These are phyloP conservation scores for Drosophila kuntzei DNA, from an alignment of 2,888 invertebrate genomes.

Conservation along the genomic window DNA sequence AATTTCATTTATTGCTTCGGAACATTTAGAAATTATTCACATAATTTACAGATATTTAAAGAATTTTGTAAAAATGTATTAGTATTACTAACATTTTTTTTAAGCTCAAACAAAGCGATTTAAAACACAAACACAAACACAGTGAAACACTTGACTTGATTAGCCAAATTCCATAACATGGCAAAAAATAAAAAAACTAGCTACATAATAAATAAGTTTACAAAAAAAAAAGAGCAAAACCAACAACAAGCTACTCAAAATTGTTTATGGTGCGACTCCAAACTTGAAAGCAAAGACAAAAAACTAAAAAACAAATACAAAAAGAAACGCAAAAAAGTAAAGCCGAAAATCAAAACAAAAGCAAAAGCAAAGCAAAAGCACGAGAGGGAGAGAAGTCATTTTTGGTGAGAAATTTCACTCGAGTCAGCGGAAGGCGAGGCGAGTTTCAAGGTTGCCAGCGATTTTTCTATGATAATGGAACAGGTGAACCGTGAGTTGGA, in stretches of 20 bases:
- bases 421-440: constrained; percentile 54
- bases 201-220: constrained; percentile 59
- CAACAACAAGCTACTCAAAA: constrained; percentile 52
- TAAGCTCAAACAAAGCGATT: background rate
- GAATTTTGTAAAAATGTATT: background rate
- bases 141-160: constrained; percentile 59
- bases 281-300: constrained; percentile 64
- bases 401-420: constrained; percentile 69
- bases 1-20: background rate
- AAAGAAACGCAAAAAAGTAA: constrained; percentile 26
- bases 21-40: background rate
- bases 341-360: constrained; percentile 45
- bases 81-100: background rate
- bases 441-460: constrained; percentile 61
- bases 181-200: constrained; percentile 29
- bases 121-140: background rate
- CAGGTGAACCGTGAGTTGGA: constrained; percentile 39
- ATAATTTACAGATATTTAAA: constrained; percentile 5
- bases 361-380: constrained; percentile 15
- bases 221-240: constrained; percentile 18
- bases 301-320: constrained; percentile 22
- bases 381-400: constrained; percentile 24
- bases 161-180: constrained; percentile 62
- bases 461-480: constrained; percentile 54
- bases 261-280: constrained; percentile 67